Conservation (phyloP, 2,888 invertebrate species). For the Cheilosia impressa region DNA sequence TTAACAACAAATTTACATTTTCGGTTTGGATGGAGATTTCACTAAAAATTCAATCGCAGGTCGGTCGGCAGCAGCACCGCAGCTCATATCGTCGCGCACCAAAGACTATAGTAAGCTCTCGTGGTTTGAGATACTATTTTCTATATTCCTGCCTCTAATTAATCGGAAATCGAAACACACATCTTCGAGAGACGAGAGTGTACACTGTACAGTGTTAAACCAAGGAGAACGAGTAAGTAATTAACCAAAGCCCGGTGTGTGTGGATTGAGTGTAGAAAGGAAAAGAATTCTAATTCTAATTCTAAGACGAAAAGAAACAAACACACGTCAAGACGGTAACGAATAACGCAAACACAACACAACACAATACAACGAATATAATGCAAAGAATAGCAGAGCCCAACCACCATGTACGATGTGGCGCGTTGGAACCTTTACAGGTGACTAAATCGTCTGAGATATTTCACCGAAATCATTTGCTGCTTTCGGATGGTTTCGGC, state of each 20-base stretch:
- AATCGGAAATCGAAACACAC: conserved; percentile 54
- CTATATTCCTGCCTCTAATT: conserved; percentile 45
- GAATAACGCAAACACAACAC: conserved; percentile 68
- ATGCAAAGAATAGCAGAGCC: conserved; percentile 71
- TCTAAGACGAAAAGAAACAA: conserved; percentile 30
- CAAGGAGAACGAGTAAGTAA: conserved; percentile 9
- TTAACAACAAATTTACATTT: conserved; percentile 55
- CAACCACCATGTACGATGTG: conserved; percentile 78
- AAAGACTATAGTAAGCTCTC: conserved; percentile 28
- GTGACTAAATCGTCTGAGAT: conserved; percentile 78
- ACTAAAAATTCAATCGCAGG: conserved; percentile 39
- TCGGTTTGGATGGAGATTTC: conserved; percentile 37
- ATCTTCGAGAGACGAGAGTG: conserved; percentile 24
- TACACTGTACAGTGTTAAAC: conserved; percentile 8
- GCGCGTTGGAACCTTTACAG: conserved; percentile 80
- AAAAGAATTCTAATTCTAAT: conserved; percentile 20
- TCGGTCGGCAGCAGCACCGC: conserved; percentile 10
- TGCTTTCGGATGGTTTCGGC: conserved; percentile 23
- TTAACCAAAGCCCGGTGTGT: conserved; percentile 22
- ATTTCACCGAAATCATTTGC: conserved; percentile 65
- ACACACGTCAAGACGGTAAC: conserved; percentile 50
- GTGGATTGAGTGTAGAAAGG: conserved; percentile 14
- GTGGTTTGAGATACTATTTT: conserved; percentile 33
- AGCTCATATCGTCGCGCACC: conserved; percentile 58
- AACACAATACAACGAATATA: conserved; percentile 72